Base-by-base conservation (phyloP, 2,888 invertebrate species). In the Brachyptera putata region DNA sequence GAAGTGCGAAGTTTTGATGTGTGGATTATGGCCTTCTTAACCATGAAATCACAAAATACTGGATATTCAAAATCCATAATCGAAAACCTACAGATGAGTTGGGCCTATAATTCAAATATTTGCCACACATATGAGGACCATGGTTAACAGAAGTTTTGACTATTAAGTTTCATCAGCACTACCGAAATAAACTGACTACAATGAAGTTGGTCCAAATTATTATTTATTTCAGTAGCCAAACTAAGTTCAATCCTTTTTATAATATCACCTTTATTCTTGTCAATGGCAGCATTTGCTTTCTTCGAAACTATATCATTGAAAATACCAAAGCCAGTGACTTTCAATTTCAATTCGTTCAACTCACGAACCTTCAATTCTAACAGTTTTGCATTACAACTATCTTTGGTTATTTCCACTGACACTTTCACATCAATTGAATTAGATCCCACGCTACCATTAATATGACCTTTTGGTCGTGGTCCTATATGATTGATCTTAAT, bases 401-500 rank as follows among this genome's bases (percentile, higher is more conserved):
- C 22, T 14, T 26, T 26, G 11, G 14, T 18, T 25, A 50, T 16
- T 16, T 24, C 25, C 16, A 58, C 34, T 11, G 49, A 37, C 1
- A 48, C 58, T 13, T 30, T 49, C 16, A 49, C 25, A 13, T 26
- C 16, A n/a, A 58, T 50, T 4, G 50, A 34, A 30, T 58, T 58
- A n/a, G 25, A 39, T 14, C 18, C 50, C n/a, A 58, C 26, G 14
- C 16, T 24, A 2, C 37, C 58, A 1, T 14, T 24, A 34, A 58
- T 14, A n/a, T n/a, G n/a, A n/a, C n/a, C n/a, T 16, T 39, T 14
- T 13, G 50, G 50, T 14, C 18, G 14, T 1, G 37, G 22, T 3
- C 37, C 37, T 9, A 48, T 18, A 3, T 34, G 30, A 25, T 34
- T 18, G 14, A 58, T 16, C 41, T 24, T 24, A 11, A 48, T 50